phyloP scores from a whole-genome alignment of 2,113 vertebrate species.

The Heterocephalus glaber region DNA sequence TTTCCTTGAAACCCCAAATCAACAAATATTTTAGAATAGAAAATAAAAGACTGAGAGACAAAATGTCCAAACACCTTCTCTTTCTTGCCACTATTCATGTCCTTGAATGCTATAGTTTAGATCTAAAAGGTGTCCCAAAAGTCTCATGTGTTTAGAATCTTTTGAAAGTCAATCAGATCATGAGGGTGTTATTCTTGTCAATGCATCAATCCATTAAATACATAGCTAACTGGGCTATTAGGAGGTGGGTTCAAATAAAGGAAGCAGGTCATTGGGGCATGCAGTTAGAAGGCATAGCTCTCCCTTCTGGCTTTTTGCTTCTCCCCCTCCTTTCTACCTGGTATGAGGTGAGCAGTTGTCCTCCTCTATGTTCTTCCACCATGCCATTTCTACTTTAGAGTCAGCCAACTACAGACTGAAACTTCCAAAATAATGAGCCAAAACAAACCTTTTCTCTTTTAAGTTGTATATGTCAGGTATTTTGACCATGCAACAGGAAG shows the following conservation, averaged over 20 bases:
- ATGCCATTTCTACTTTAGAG: neutral
- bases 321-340: neutral
- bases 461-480: neutral
- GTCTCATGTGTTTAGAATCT: neutral
- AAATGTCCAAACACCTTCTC: neutral
- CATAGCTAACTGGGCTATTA: neutral
- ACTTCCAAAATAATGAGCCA: neutral
- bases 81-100: neutral
- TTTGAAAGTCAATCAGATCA: neutral
- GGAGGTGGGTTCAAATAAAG: neutral
- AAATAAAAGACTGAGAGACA: neutral
- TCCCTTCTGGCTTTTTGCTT: neutral
- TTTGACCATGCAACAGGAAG: neutral
- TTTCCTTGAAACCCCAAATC: neutral
- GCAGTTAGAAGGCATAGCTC: fast-evolving
- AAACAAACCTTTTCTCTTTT: neutral
- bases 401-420: neutral
- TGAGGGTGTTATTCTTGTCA: neutral
- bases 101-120: neutral
- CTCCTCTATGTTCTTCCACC: neutral
- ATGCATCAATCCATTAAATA: neutral
- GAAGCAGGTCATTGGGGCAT: neutral
- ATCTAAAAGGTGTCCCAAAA: neutral
- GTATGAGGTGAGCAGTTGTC: neutral
- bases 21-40: constrained; percentile 24